These are phyloP conservation scores for Dromaius novaehollandiae DNA, from an alignment of 2,113 vertebrate species.

Conservation along the genomic window DNA sequence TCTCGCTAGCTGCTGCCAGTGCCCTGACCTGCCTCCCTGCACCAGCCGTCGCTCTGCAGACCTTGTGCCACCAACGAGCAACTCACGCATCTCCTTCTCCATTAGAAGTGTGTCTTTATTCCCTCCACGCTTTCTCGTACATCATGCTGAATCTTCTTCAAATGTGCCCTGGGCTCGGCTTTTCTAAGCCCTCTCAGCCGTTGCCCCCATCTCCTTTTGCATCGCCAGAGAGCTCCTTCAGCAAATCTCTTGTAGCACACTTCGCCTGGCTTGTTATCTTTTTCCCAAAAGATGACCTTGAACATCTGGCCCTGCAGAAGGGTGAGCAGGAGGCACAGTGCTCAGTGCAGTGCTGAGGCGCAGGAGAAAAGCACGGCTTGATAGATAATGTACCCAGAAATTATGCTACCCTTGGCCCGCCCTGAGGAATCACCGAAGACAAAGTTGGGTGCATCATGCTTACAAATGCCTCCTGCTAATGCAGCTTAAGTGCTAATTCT, in stretches of 20 bases:
- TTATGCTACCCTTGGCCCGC: not conserved
- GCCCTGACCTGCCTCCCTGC: not conserved
- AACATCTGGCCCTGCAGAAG: rapidly evolving
- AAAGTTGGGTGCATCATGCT: slow-evolving; percentile 42
- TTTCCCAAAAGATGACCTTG: not conserved
- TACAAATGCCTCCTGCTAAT: slow-evolving; percentile 52
- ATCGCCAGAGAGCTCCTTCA: not conserved
- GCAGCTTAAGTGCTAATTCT: slow-evolving; percentile 71
- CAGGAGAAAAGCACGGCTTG: not conserved
- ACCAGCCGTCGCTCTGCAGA: not conserved
- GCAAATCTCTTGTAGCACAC: not conserved
- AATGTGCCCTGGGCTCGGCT: not conserved
- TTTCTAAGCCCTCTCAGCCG: not conserved
- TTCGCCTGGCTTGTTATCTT: not conserved
- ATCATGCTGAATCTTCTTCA: not conserved
- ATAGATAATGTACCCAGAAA: not conserved
- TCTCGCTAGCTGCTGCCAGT: not conserved
- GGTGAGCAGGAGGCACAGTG: not conserved
- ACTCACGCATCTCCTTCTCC: not conserved
- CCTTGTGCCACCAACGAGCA: not conserved
- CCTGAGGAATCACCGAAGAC: slow-evolving; percentile 44
- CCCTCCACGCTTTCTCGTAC: not conserved
- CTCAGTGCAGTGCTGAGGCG: not conserved
- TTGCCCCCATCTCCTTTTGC: not conserved
- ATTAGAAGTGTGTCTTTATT: not conserved